phyloP scores from a whole-genome alignment of 2,888 invertebrate species.

The Chaitophorus viminalis region DNA sequence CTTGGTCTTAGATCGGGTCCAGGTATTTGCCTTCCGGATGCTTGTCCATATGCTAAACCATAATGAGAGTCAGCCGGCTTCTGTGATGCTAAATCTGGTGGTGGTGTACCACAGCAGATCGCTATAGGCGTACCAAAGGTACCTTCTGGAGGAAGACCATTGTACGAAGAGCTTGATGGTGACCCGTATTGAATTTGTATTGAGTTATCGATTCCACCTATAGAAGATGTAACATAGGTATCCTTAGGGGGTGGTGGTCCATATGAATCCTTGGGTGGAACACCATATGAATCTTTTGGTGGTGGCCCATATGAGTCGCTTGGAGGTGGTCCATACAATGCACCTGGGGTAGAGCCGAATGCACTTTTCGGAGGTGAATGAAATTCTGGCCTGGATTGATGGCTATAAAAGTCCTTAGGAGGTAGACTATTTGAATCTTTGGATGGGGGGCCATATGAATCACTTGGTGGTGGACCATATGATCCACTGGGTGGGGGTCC shows the following conservation, averaged over 20 bases:
- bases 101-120: conserved; percentile 64
- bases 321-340: conserved; percentile 67
- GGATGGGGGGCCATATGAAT: conserved; percentile 66
- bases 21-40: conserved; percentile 65
- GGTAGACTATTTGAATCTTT: not conserved
- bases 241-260: conserved; percentile 66
- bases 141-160: conserved; percentile 65
- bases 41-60: conserved; percentile 65
- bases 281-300: conserved; percentile 65
- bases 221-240: conserved; percentile 67
- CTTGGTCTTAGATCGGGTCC: conserved; percentile 68
- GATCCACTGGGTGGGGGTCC: conserved; percentile 66
- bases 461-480: conserved; percentile 66
- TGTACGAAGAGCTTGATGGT: conserved; percentile 66
- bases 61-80: conserved; percentile 53
- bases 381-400: too few species aligned
- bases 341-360: conserved; percentile 66
- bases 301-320: conserved; percentile 67
- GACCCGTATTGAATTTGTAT: conserved; percentile 65
- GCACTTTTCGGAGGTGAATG: conserved; percentile 66
- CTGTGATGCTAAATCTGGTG: conserved; percentile 56
- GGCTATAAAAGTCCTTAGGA: not conserved
- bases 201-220: conserved; percentile 67
- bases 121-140: conserved; percentile 66
- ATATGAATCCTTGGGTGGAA: conserved; percentile 67